phyloP scores from a whole-genome alignment of 2,113 vertebrate genomes.

The Apeltes quadracus region DNA sequence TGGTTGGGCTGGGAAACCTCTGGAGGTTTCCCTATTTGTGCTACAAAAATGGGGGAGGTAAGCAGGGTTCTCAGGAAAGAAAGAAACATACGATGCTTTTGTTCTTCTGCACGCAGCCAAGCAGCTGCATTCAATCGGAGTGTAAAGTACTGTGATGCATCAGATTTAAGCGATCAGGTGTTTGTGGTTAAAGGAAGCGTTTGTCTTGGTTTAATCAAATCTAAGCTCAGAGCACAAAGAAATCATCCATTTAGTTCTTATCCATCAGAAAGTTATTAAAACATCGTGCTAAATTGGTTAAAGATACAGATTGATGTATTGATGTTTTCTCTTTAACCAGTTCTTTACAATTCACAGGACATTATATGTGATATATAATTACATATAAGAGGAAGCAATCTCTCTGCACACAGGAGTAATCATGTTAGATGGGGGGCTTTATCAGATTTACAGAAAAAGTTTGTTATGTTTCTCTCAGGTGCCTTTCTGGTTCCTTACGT shows the following conservation, averaged over 20 bases:
- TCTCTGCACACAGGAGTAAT: not conserved
- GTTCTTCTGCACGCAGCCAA: not conserved
- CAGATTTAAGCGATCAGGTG: not conserved
- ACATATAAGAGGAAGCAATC: too few species aligned
- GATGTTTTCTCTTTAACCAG: not conserved
- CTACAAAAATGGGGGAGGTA: conserved; percentile 77
- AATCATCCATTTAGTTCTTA: not conserved
- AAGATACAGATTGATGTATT: not conserved
- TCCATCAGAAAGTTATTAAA: not conserved
- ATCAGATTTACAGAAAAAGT: not conserved
- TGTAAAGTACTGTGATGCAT: not conserved
- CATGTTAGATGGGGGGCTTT: not conserved
- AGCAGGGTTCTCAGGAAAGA: conserved; percentile 2
- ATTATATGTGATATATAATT: too few species aligned
- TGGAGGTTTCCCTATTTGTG: conserved; percentile 77
- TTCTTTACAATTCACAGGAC: not conserved
- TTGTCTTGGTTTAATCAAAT: not conserved
- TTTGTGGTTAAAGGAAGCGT: not conserved
- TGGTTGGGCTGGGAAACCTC: conserved; percentile 73
- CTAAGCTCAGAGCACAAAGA: not conserved
- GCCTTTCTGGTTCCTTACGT: conserved; percentile 77
- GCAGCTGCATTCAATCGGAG: not conserved
- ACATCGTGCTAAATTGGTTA: not conserved
- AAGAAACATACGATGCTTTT: not conserved
- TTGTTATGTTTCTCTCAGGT: conserved; percentile 49